Percentiles rank a stretch among this genome's conserved stretches.
These are phyloP conservation scores for Tortrix viridana DNA, from an alignment of 2,888 invertebrate genomes.

Conservation along the genomic window DNA sequence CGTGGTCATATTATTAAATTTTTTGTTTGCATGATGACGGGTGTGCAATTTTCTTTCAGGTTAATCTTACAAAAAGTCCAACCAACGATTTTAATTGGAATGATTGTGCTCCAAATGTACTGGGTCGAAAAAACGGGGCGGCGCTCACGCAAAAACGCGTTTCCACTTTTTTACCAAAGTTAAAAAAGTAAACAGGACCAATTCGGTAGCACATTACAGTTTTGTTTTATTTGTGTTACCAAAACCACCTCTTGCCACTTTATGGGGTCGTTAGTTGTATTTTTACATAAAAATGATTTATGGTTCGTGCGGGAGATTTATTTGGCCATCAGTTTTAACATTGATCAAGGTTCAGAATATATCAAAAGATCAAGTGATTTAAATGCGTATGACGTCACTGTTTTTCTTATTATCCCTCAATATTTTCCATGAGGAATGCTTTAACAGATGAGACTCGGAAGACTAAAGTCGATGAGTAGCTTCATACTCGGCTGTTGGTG, in stretches of 20 bases:
- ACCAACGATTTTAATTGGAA: conserved; percentile 16
- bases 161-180: conserved; percentile 34
- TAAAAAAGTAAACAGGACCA: conserved; percentile 37
- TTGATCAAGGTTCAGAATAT: conserved; percentile 19
- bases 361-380: conserved; percentile 5
- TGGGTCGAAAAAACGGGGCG: neutral
- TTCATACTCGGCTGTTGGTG: too few relatives aligned
- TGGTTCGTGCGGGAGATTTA: conserved; percentile 25
- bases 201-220: conserved; percentile 38
- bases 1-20: too few relatives aligned
- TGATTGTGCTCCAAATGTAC: conserved; percentile 9
- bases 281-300: conserved; percentile 39
- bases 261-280: conserved; percentile 37
- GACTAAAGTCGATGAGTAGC: too few relatives aligned
- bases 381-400: too few relatives aligned
- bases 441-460: too few relatives aligned
- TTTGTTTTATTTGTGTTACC: conserved; percentile 36
- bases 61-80: conserved; percentile 1
- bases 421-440: too few relatives aligned
- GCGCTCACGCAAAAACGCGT: conserved; percentile 33
- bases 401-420: too few relatives aligned
- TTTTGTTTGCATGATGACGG: too few relatives aligned
- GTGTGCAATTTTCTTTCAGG: conserved; percentile 1
- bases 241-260: conserved; percentile 36
- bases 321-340: conserved; percentile 19